Base-by-base conservation (phyloP, 2,113 vertebrate species). In the Ophiodon elongatus region DNA sequence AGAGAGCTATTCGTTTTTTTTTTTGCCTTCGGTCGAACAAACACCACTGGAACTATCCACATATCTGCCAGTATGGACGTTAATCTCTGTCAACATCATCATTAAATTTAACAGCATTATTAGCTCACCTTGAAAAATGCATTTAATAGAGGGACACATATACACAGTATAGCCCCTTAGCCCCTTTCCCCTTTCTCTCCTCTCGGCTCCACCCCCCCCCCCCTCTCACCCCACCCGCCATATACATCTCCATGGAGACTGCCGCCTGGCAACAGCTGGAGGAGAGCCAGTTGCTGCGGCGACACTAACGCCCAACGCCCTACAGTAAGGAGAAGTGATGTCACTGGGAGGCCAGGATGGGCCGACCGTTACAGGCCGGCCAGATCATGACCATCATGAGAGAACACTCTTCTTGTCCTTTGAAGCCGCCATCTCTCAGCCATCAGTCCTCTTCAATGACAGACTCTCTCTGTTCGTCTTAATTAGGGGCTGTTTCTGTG, bases 241-340 rank as follows among this genome's bases (percentile, higher is more conserved):
- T 91, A 87, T 87, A 89, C 90, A 95, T 95, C 94, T 94, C 95
- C 95, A 95, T 95, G 94, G 95, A 94, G 95, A 96, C 94, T 73
- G 93, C 93, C 92, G 94, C 95, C 92, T 95, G 95, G 95, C 95
- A 96, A 96, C 95, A 93, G 92, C 94, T 95, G 94, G 92, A 95
- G 84, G 88, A 87, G 82, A 95, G 89, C 84, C 74, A 84, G 93
- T 94, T 93, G 90, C 93, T 78, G 82, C 88, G 91, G 93, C 63
- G 85, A 95, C 90, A 90, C 87, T 70, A 90, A 90, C 69, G 75
- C 86, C 92, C 80, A 57, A 50, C 23, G 37, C 60, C 66, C 82
- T 56, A 43, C 63, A 65, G 88, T 76, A 37, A 75, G 71, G 78
- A 85, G 77, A 71, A 25, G 73, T 93, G 88, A 94, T 92, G 92